phyloP scores from a whole-genome alignment of 2,888 invertebrate genomes.

The Pachydiplax longipennis region DNA sequence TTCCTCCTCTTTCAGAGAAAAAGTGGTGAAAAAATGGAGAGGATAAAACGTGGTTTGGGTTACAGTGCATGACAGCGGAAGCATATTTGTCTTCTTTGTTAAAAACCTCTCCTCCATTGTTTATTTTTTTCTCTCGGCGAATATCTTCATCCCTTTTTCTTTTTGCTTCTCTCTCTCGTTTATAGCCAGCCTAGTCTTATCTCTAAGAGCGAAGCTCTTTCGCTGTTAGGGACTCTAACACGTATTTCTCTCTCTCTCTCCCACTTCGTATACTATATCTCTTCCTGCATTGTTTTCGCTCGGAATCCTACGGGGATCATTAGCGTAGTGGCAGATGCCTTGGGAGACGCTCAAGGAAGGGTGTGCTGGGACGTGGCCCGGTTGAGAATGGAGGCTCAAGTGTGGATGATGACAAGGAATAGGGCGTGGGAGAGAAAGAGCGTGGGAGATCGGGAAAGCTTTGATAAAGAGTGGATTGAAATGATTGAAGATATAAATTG shows the following conservation, averaged over 20 bases:
- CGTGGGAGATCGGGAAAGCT: background rate
- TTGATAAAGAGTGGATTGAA: background rate
- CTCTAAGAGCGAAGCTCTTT: background rate
- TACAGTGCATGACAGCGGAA: slow-evolving; percentile 21
- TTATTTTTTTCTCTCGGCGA: slow-evolving; percentile 14
- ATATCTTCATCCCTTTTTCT: slow-evolving; percentile 21
- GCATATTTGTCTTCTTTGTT: slow-evolving; percentile 23
- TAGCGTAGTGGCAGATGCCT: slow-evolving; percentile 38
- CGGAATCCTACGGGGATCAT: slow-evolving; percentile 13
- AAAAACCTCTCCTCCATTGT: background rate
- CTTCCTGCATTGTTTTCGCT: slow-evolving; percentile 19
- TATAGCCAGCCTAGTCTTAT: background rate
- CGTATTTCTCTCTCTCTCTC: background rate
- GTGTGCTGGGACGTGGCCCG: slow-evolving; percentile 23
- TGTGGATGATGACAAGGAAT: background rate
- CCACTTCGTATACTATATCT: background rate
- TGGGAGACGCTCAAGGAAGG: background rate
- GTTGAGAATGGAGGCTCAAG: background rate
- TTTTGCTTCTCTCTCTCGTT: background rate
- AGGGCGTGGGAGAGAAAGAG: background rate
- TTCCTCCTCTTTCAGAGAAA: background rate
- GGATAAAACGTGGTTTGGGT: slow-evolving; percentile 27
- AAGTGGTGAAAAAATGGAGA: background rate
- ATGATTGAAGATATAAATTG: no score
- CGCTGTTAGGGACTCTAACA: background rate